Evolutionary conservation across 2,797 vertebrate species (phyloP).

Genomic region (Alca torda): DNA sequence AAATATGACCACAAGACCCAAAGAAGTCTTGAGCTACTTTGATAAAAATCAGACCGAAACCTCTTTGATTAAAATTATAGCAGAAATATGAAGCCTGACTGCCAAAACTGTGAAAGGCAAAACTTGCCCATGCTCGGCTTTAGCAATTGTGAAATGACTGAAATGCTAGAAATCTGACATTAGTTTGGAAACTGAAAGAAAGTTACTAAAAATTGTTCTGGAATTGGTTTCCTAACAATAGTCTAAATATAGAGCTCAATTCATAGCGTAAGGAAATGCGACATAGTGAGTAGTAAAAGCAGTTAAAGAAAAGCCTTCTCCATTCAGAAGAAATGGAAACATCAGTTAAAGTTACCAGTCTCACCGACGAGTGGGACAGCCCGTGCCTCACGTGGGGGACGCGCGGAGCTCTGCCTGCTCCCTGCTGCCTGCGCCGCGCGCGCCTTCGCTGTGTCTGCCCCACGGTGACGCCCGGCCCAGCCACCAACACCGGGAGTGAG

Average conservation of each 20-base stretch:
- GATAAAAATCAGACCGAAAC: neutral
- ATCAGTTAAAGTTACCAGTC: neutral
- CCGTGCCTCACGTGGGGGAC: accelerated
- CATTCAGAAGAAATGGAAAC: neutral
- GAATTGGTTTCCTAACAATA: neutral
- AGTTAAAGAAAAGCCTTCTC: neutral
- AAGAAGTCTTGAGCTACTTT: neutral
- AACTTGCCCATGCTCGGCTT: neutral
- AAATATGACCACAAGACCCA: neutral
- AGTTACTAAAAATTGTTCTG: neutral
- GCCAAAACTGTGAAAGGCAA: neutral
- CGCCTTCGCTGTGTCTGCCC: neutral
- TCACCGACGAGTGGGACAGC: accelerated
- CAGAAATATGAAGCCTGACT: neutral
- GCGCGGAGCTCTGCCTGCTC: neutral
- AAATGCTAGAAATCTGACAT: neutral
- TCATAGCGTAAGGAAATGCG: neutral
- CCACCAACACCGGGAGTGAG: neutral
- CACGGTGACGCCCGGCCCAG: neutral
- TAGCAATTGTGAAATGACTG: neutral
- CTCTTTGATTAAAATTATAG: neutral
- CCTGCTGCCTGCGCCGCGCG: neutral
- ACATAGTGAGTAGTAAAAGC: neutral
- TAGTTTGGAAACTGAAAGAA: neutral
- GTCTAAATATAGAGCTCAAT: neutral